Conservation (phyloP, 2,888 invertebrate species). For the Halictus quadricinctus region DNA sequence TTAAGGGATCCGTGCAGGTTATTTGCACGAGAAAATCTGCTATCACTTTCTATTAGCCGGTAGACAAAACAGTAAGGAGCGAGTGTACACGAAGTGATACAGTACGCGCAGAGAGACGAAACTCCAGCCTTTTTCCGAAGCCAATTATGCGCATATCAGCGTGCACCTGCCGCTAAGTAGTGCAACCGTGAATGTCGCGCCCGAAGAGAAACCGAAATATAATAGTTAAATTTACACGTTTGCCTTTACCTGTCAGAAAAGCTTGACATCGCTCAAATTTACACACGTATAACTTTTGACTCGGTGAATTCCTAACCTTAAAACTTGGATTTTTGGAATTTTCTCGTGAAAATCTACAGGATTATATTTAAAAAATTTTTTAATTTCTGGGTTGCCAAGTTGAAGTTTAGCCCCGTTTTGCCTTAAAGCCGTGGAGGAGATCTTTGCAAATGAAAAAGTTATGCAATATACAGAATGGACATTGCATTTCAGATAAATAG, state of each 20-base stretch:
- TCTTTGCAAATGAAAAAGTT: too few species aligned
- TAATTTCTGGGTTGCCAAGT: too few species aligned
- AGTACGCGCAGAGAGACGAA: not conserved
- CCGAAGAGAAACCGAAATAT: not conserved
- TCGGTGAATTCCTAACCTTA: too few species aligned
- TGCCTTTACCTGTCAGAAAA: too few species aligned
- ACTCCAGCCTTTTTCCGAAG: not conserved
- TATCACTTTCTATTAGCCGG: not conserved
- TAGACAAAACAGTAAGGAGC: not conserved
- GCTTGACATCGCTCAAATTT: too few species aligned
- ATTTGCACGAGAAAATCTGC: not conserved
- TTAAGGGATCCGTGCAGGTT: not conserved
- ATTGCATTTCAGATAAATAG: not conserved
- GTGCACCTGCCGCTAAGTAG: not conserved
- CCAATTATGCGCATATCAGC: not conserved
- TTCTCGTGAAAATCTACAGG: too few species aligned
- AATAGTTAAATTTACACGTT: not conserved
- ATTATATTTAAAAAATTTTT: too few species aligned
- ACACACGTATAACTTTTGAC: too few species aligned
- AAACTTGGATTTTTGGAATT: too few species aligned
- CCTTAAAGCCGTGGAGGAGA: too few species aligned
- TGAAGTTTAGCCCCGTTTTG: too few species aligned
- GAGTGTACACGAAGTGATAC: not conserved
- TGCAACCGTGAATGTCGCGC: not conserved
- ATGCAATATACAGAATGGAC: too few species aligned